A percentile compares a stretch with the other conserved stretches of the same genome.
phyloP scores from a whole-genome alignment of 2,113 vertebrate genomes.

The Rostratula benghalensis region DNA sequence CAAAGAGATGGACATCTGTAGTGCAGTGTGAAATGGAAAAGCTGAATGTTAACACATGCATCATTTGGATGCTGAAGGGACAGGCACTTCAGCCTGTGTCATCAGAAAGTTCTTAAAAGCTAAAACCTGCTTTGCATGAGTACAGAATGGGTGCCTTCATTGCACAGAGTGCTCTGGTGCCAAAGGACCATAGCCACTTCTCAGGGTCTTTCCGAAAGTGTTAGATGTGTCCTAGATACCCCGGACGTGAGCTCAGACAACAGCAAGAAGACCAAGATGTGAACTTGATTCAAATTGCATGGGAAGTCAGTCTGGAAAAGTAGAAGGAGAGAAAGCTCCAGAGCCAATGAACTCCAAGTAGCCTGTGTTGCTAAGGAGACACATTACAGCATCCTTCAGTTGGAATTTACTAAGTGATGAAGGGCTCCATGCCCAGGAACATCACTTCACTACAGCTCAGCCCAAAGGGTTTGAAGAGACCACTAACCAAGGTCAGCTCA shows the following conservation, averaged over 20 bases:
- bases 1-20: not conserved
- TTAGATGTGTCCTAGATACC: not conserved
- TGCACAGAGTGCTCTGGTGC: not conserved
- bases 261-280: not conserved
- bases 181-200: not conserved
- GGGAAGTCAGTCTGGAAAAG: not conserved
- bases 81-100: not conserved
- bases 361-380: constrained; percentile 39
- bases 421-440: not conserved
- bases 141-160: not conserved
- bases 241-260: not conserved
- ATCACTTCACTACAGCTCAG: not conserved
- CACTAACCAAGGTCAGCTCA: not conserved
- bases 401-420: not conserved
- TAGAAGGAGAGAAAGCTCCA: not conserved
- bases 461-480: not conserved
- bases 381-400: not conserved
- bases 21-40: not conserved
- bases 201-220: not conserved
- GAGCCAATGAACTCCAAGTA: not conserved
- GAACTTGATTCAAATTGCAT: not conserved
- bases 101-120: not conserved
- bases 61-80: not conserved
- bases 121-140: not conserved
- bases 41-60: not conserved